Evolutionary conservation across 1,140 invertebrate genomes (phyloP).

Genomic region (Papilio polytes): DNA sequence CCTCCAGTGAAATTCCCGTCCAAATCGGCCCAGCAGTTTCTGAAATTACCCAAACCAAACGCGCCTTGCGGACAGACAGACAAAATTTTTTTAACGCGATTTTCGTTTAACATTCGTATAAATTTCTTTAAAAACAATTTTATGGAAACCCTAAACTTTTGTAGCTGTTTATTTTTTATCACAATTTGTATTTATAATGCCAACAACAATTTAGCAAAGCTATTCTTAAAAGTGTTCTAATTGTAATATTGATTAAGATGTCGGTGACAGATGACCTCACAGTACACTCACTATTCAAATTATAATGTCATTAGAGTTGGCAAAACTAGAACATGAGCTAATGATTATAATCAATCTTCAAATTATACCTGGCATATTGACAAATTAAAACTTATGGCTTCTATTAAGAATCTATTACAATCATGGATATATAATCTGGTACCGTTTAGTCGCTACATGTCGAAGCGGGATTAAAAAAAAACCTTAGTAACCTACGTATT

Average conservation of each 20-base stretch:
- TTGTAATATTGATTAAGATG: not conserved
- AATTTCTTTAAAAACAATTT: too few species aligned
- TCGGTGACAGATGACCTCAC: not conserved
- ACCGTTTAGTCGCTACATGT: too few species aligned
- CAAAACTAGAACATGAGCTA: not conserved
- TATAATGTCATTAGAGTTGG: constrained; percentile 11
- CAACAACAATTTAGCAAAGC: not conserved
- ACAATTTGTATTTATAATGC: not conserved
- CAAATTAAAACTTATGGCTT: not conserved
- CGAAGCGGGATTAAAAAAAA: too few species aligned
- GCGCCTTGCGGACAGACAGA: too few species aligned
- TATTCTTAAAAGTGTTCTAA: constrained; percentile 4
- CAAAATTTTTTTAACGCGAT: too few species aligned
- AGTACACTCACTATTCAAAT: not conserved
- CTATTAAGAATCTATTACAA: not conserved
- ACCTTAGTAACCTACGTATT: too few species aligned
- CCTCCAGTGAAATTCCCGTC: too few species aligned
- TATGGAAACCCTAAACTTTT: too few species aligned
- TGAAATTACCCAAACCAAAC: too few species aligned
- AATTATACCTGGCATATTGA: constrained; percentile 15
- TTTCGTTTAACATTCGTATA: too few species aligned
- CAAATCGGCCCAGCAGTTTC: too few species aligned
- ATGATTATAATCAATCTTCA: not conserved
- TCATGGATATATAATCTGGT: too few species aligned
- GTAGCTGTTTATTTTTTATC: not conserved